These are phyloP conservation scores for Nematopogon swammerdamellus DNA, from an alignment of 2,888 invertebrate species.

Conservation along the genomic window DNA sequence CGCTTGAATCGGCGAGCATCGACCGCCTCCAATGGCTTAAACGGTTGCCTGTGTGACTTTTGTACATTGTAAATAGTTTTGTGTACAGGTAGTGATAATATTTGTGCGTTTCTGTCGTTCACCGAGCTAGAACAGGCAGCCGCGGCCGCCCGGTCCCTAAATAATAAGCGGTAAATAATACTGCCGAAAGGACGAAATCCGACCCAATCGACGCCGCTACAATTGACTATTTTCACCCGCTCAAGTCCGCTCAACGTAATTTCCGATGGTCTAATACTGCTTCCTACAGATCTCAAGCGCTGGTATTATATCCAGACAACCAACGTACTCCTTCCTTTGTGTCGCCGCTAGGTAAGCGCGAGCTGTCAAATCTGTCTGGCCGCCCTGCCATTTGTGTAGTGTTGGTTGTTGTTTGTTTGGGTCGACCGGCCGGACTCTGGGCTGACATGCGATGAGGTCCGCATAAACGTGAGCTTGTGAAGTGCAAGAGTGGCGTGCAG, in stretches of 20 bases:
- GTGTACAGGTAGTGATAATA: constrained; percentile 73
- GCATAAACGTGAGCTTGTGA: background rate
- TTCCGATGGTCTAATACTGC: too few relatives aligned
- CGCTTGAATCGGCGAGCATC: constrained; percentile 58
- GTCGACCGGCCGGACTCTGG: background rate
- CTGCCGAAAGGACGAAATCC: background rate
- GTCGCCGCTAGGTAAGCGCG: background rate
- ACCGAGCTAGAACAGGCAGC: background rate
- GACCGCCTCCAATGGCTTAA: constrained; percentile 66
- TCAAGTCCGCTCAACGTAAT: too few relatives aligned
- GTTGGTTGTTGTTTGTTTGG: constrained; percentile 1
- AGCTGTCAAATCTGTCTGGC: constrained; percentile 3
- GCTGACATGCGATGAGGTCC: background rate
- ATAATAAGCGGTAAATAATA: background rate
- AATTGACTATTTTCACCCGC: too few relatives aligned
- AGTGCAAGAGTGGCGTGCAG: constrained; percentile 25
- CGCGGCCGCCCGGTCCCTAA: background rate
- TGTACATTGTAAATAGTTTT: constrained; percentile 71
- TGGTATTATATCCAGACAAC: too few relatives aligned
- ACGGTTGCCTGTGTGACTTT: constrained; percentile 59
- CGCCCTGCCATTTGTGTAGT: constrained; percentile 6
- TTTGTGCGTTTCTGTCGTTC: constrained; percentile 35
- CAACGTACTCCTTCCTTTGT: background rate
- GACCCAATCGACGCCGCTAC: background rate
- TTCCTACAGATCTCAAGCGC: too few relatives aligned